Base-by-base conservation (phyloP, 1,140 invertebrate genomes). In the Periplaneta americana region DNA sequence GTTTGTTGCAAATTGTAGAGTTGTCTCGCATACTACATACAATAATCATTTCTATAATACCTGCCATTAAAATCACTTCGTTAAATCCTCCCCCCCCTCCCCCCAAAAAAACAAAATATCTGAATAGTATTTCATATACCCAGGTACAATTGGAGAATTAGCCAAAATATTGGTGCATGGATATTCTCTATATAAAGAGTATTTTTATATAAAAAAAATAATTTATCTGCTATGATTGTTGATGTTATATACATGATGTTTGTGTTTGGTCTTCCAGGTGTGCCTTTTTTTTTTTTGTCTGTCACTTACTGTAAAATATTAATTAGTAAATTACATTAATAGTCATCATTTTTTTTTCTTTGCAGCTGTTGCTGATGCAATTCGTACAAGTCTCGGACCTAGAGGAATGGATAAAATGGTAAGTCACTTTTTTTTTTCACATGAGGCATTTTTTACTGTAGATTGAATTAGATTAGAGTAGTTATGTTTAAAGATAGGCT, bases 391-490 rank as follows among this genome's bases (percentile, higher is more conserved):
- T 91, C 91, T 99, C 86, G 99, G 99, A 28, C 99, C 99, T 34
- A 92, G 96, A 84, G 99, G 99, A 84, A 99, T 99, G 99, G 99
- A 99, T 87, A 99, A 99, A 93, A 99, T 99, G 98, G 96, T 97
- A 92, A 90, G 84, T 82, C 66, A 6, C 82, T 57, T 81, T 76
- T 78, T 81, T 74, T 3, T 83, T 80, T 77, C 36, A 81, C n/a
- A 79, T 36, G 34, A 78, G 1, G 6, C 36, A 75, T 81, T 15
- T 13, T 8, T 48, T 17, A 39, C 11, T 39, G 17, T 48, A 13
- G 17, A 15, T 48, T 17, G 15, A 48, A 48, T n/a, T n/a, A n/a
- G n/a, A n/a, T n/a, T n/a, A n/a, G n/a, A n/a, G n/a, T n/a, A n/a
- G n/a, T n/a, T n/a, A n/a, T n/a, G n/a, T n/a, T n/a, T n/a, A n/a